phyloP scores from a whole-genome alignment of 2,113 vertebrate genomes.

The Bubo bubo region DNA sequence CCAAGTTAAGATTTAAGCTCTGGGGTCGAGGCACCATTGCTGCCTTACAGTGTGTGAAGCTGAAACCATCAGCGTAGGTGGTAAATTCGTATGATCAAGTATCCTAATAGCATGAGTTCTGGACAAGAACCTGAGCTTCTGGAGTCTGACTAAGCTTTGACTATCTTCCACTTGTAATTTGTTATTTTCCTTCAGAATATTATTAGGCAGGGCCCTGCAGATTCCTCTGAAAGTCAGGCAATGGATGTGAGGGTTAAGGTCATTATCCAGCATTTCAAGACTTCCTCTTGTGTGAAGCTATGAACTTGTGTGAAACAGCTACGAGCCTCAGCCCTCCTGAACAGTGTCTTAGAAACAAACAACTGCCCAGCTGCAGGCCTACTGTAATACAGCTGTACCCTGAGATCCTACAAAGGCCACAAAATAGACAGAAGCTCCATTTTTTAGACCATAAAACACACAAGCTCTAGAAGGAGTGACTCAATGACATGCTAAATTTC shows the following conservation, averaged over 20 bases:
- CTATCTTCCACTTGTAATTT: background rate
- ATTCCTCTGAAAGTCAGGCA: background rate
- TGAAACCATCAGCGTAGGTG: too few species aligned
- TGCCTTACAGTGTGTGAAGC: fast-evolving
- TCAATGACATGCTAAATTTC: background rate
- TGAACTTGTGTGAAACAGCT: background rate
- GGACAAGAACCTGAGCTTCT: background rate
- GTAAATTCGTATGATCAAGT: background rate
- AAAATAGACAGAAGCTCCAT: background rate
- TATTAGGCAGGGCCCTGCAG: background rate
- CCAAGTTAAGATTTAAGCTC: background rate
- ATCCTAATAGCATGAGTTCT: fast-evolving
- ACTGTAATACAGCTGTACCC: too few species aligned
- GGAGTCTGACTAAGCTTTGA: background rate
- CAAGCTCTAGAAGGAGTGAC: background rate
- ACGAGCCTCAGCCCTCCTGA: background rate
- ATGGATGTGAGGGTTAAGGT: background rate
- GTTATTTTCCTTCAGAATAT: background rate
- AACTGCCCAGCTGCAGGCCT: background rate
- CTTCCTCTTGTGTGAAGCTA: too few species aligned
- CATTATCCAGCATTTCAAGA: background rate
- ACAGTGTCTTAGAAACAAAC: background rate
- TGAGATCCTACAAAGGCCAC: background rate
- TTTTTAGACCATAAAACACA: background rate
- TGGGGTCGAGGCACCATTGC: background rate